phyloP scores from a whole-genome alignment of 2,797 vertebrate species.

The Botia kubotai region DNA sequence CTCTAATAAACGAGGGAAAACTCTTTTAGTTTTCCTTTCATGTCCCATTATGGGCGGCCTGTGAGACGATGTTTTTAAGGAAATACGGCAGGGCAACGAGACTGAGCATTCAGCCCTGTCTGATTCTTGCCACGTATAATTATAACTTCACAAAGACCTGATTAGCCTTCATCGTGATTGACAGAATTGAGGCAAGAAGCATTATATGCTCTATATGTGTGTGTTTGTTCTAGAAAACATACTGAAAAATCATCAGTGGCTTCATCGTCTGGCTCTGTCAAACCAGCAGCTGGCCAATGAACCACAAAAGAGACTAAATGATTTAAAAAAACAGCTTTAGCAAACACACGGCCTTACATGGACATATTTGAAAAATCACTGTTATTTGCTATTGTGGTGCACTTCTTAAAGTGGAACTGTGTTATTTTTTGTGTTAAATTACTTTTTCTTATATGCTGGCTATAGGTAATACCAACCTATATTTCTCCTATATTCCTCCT shows the following conservation, averaged over 20 bases:
- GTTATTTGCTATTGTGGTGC: neutral
- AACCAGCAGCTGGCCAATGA: slow-evolving; percentile 7
- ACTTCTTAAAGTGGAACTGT: neutral
- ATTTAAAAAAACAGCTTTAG: neutral
- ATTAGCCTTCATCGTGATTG: slow-evolving; percentile 11
- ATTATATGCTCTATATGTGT: slow-evolving; percentile 9
- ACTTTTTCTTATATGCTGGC: no score
- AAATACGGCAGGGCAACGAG: slow-evolving; percentile 15
- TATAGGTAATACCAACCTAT: no score
- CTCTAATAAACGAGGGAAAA: slow-evolving; percentile 49
- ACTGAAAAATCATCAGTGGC: slow-evolving; percentile 27
- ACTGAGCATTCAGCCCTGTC: slow-evolving; percentile 25
- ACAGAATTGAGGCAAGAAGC: neutral
- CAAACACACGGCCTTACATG: neutral
- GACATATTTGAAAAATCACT: neutral
- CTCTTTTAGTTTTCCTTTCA: slow-evolving; percentile 10
- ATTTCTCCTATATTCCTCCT: no score
- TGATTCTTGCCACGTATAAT: neutral
- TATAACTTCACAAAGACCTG: no score
- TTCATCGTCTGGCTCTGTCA: neutral
- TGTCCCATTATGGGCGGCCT: slow-evolving; percentile 23
- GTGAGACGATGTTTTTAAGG: slow-evolving; percentile 19
- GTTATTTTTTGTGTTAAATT: no score
- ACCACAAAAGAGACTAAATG: neutral
- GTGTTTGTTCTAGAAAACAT: slow-evolving; percentile 2